A percentile compares a stretch with the other conserved stretches of the same genome.
Evolutionary conservation across 2,888 invertebrate species (phyloP).

Genomic region (Nymphalis polychloros): DNA sequence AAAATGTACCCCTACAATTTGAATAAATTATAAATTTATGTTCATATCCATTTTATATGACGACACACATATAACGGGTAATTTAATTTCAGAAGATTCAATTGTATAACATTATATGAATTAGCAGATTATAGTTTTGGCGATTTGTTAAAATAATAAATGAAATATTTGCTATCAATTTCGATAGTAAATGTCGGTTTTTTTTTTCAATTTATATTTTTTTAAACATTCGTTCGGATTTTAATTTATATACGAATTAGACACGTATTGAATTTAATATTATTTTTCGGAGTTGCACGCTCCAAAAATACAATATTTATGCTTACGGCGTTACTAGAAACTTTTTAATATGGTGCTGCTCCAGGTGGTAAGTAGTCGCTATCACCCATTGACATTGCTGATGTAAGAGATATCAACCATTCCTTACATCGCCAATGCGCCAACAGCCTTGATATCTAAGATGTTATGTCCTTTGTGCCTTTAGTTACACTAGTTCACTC

Average conservation of each 20-base stretch:
- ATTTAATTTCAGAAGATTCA: constrained; percentile 27
- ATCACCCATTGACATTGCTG: no score
- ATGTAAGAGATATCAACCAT: no score
- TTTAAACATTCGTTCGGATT: neutral
- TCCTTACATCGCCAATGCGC: no score
- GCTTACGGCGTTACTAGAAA: no score
- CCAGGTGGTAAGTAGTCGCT: no score
- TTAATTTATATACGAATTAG: neutral
- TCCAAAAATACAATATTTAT: no score
- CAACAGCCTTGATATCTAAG: no score
- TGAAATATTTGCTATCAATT: neutral
- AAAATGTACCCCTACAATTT: constrained; percentile 40
- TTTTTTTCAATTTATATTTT: neutral
- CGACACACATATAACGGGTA: constrained; percentile 17
- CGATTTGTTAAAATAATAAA: constrained; percentile 12
- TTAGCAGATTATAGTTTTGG: constrained; percentile 17
- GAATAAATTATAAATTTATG: constrained; percentile 40
- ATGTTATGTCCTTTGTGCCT: no score
- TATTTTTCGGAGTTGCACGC: no score
- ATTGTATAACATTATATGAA: constrained; percentile 17
- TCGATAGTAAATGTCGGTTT: neutral
- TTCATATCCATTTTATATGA: constrained; percentile 36
- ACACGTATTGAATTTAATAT: no score
- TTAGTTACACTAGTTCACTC: no score
- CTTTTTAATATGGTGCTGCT: no score